Conservation (phyloP, 2,113 vertebrate genomes). For the Eulacestoma nigropectus region DNA sequence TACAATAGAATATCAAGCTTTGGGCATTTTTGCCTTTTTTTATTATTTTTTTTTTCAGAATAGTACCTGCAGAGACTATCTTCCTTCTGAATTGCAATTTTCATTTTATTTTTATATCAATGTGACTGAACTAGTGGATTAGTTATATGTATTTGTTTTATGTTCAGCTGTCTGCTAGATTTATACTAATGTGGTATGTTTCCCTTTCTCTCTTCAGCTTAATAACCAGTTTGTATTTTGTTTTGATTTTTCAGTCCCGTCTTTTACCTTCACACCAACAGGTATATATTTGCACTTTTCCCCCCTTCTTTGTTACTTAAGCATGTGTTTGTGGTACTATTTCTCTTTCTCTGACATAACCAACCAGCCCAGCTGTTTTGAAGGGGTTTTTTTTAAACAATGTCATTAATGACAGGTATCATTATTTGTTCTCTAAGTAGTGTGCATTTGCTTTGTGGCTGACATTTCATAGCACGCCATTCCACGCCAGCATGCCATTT, state of each 20-base stretch:
- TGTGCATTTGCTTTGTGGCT: neutral
- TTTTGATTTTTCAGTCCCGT: constrained; percentile 92
- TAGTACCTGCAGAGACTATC: constrained; percentile 19
- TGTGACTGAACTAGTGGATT: constrained; percentile 60
- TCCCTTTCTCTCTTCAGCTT: constrained; percentile 81
- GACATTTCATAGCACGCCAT: neutral
- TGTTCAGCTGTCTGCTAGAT: constrained; percentile 76
- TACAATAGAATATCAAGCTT: neutral
- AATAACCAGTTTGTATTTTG: constrained; percentile 83
- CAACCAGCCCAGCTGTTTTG: constrained; percentile 28
- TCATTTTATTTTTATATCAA: constrained; percentile 50
- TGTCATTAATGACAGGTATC: neutral
- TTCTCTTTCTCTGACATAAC: constrained; percentile 62
- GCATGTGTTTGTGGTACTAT: constrained; percentile 69
- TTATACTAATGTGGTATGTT: constrained; percentile 83
- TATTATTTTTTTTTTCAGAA: neutral
- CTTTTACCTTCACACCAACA: constrained; percentile 99
- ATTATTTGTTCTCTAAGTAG: neutral
- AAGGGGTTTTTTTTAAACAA: neutral
- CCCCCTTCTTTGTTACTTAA: constrained; percentile 64
- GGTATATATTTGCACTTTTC: constrained; percentile 86
- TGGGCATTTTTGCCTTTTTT: neutral
- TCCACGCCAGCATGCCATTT: neutral
- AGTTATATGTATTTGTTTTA: constrained; percentile 72
- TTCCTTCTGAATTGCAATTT: constrained; percentile 37